Base-by-base conservation (phyloP, 1,140 invertebrate genomes). In the Sycophila sp. region DNA sequence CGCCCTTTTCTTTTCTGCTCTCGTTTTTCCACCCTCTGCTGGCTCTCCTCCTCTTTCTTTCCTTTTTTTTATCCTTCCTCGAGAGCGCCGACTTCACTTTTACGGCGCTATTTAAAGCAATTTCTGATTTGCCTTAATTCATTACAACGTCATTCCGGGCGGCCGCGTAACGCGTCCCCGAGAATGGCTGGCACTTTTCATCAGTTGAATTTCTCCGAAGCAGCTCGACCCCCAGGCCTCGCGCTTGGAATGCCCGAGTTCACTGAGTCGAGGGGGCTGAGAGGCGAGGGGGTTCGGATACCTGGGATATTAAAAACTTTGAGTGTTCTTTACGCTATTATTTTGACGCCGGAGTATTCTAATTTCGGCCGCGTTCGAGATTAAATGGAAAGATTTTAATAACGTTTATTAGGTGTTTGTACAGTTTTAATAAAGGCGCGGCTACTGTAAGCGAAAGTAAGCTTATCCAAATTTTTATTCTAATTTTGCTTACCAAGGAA, bases 101-200 rank as follows among this genome's bases (percentile, higher is more conserved):
- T 85, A 85, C 79, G 80, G 79, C 72, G 75, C 82, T 80, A 81
- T 85, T 85, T 83, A 83, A 85, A 85, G 81, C 82, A 82, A 85
- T 85, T 85, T 84, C 82, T 86, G 81, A 84, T 85, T 86, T 86
- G 77, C 79, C 81, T 85, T 85, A 85, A 86, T 86, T 86, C 83
- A 84, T 84, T 83, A 83, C 78, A 77, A 71, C 74, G 78, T 78
- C 78, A 78, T 84, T 84, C 62, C 75, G 65, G 70, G 78, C 77
- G 83, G 80, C 82, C 82, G 78, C 81, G 81, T 82, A 83, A 84
- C 80, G 76, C 77, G 70, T 28, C 34, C 56, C 7, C 47, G 68
- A 73, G 78, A 81, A 81, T 79, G 76, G 74, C 68, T 59, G 53
- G 70, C 75, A 76, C 77, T 79, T 76, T 77, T 81, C 74, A 77